Evolutionary conservation across 1,140 invertebrate genomes (phyloP).

Genomic region (Micrasema minimum): DNA sequence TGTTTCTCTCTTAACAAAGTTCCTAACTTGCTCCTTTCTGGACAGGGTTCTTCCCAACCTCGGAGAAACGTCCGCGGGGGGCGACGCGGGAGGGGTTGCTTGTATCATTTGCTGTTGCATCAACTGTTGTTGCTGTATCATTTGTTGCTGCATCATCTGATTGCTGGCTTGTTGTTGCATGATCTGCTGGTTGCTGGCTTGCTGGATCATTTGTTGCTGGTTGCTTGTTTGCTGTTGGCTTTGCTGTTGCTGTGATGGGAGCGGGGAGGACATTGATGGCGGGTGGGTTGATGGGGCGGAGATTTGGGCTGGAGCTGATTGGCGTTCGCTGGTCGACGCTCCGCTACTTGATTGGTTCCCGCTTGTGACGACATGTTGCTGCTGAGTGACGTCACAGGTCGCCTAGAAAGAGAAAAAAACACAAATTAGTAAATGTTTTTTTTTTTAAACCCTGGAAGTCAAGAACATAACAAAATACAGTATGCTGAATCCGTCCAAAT

Average conservation of each 20-base stretch:
- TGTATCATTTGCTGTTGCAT: conserved; percentile 29
- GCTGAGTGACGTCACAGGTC: conserved; percentile 35
- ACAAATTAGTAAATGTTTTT: no score
- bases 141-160: conserved; percentile 18
- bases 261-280: conserved; percentile 2
- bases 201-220: conserved; percentile 19
- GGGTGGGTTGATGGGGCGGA: neutral
- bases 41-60: conserved; percentile 61
- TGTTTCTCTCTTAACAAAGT: conserved; percentile 80
- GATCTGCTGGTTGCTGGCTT: conserved; percentile 16
- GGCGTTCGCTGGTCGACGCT: conserved; percentile 7
- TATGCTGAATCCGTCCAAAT: no score
- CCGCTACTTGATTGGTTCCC: neutral
- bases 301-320: conserved; percentile 21
- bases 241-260: conserved; percentile 10
- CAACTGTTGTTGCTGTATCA: conserved; percentile 26
- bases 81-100: conserved; percentile 56
- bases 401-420: conserved; percentile 19
- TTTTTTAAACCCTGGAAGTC: no score
- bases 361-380: conserved; percentile 18
- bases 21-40: conserved; percentile 62
- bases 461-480: no score
- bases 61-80: conserved; percentile 56
- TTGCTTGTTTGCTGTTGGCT: conserved; percentile 2
- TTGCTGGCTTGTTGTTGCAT: neutral